A percentile compares a stretch with the other conserved stretches of the same genome.
These are phyloP conservation scores for Helicorthomorpha holstii DNA, from an alignment of 1,140 invertebrate species.

Conservation along the genomic window DNA sequence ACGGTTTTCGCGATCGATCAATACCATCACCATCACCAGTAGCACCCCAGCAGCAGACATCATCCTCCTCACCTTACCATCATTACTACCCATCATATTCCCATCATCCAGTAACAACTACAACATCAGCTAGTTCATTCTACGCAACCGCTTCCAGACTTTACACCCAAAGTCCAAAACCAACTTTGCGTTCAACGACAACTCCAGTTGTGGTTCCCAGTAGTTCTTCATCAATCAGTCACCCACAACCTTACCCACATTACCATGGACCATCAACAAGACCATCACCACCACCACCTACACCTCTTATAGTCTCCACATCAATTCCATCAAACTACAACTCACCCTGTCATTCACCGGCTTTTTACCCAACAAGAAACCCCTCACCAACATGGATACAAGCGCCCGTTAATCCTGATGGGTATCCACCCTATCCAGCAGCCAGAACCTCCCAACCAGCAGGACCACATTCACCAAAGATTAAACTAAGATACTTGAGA, in stretches of 20 bases:
- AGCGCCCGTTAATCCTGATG: background rate
- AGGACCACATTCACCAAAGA: constrained; percentile 4
- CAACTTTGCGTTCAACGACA: background rate
- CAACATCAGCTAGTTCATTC: background rate
- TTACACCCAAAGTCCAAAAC: background rate
- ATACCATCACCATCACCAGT: too few species aligned
- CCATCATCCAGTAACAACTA: background rate
- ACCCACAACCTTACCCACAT: background rate
- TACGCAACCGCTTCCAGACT: background rate
- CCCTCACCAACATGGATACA: background rate
- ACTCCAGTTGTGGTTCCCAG: background rate
- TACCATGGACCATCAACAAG: background rate
- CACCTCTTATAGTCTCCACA: background rate
- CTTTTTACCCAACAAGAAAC: too few species aligned
- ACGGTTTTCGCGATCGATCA: too few species aligned
- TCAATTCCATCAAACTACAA: too few species aligned
- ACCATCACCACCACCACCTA: background rate
- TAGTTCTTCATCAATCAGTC: background rate
- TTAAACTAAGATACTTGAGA: constrained; percentile 6
- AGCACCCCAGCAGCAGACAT: too few species aligned
- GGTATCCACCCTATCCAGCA: background rate
- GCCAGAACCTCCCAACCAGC: background rate
- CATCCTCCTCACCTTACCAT: background rate
- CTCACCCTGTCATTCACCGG: too few species aligned
- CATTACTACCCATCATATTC: background rate